phyloP scores from a whole-genome alignment of 2,797 vertebrate species.

The Sebastes matsubarae region DNA sequence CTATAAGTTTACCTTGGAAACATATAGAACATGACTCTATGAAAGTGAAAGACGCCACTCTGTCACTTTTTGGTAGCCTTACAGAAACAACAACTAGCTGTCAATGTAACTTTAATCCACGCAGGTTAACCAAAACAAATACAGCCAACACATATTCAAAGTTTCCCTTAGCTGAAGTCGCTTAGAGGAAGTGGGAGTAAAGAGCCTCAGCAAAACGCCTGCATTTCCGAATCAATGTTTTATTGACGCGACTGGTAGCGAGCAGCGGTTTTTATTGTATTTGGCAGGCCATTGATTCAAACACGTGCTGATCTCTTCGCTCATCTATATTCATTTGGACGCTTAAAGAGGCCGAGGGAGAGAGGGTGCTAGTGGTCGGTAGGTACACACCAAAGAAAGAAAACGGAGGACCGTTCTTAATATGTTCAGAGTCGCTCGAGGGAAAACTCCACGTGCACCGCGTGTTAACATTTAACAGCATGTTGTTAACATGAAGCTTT shows the following conservation, averaged over 20 bases:
- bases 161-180: slow-evolving; percentile 1
- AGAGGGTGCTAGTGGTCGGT: not conserved
- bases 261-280: slow-evolving; percentile 62
- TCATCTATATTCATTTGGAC: slow-evolving; percentile 64
- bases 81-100: not conserved
- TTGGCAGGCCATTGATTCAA: slow-evolving; percentile 54
- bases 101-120: not conserved
- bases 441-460: not conserved
- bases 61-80: not conserved
- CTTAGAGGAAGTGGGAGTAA: not conserved
- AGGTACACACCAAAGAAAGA: not conserved
- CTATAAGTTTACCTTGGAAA: not conserved
- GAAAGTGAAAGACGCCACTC: not conserved
- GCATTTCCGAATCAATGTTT: slow-evolving; percentile 61
- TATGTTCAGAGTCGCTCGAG: not conserved
- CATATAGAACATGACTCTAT: not conserved
- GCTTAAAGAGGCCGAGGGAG: slow-evolving; percentile 12
- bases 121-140: not conserved
- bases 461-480: slow-evolving; percentile 4
- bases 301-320: slow-evolving; percentile 46
- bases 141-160: not conserved
- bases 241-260: slow-evolving; percentile 57
- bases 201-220: slow-evolving; percentile 23
- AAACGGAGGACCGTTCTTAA: not conserved
- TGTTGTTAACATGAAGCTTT: not conserved